phyloP scores from a whole-genome alignment of 2,113 vertebrate genomes.

The Anolis carolinensis region DNA sequence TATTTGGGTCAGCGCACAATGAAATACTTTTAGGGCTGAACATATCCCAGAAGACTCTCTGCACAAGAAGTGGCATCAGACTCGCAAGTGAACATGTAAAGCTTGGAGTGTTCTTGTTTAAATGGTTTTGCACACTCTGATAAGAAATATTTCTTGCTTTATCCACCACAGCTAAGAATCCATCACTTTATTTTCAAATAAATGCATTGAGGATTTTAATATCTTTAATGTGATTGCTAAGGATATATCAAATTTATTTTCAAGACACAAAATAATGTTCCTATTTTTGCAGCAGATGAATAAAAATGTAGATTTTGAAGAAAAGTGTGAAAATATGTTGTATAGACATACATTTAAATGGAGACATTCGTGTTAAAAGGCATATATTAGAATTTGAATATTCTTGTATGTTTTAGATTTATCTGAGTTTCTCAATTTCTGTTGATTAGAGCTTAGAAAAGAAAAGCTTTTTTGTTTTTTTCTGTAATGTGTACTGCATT shows the following conservation, averaged over 20 bases:
- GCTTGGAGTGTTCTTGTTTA: neutral
- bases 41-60: constrained; percentile 16
- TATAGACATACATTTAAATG: neutral
- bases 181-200: neutral
- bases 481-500: neutral
- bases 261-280: neutral
- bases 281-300: neutral
- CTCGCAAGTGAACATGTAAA: constrained; percentile 24
- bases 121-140: neutral
- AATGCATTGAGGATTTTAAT: neutral
- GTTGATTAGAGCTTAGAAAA: neutral
- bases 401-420: neutral
- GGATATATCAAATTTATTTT: constrained; percentile 9
- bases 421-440: neutral
- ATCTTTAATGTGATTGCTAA: neutral
- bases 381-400: neutral
- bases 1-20: constrained; percentile 3
- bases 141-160: neutral
- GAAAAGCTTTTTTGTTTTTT: neutral
- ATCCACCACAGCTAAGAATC: neutral
- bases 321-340: neutral
- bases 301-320: neutral
- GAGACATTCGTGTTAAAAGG: neutral
- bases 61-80: constrained; percentile 33
- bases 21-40: constrained; percentile 24